Conservation (phyloP, 2,797 vertebrate genomes). For the Argentina silus region DNA sequence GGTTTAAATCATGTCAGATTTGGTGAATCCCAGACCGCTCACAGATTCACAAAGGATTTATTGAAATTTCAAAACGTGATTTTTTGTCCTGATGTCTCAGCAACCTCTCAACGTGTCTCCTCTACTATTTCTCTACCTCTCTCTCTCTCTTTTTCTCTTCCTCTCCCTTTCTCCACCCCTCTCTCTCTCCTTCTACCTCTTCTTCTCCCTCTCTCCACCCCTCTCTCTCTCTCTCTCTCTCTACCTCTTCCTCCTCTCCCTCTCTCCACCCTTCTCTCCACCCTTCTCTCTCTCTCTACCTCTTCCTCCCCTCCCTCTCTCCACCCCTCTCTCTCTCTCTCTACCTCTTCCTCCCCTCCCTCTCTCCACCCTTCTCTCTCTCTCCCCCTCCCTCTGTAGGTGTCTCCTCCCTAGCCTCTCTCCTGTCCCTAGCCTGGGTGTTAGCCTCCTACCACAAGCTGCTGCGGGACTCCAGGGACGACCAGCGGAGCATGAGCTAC, state of each 20-base stretch:
- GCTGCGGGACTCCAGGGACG: slow-evolving; percentile 95
- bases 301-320: background rate
- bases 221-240: too few species aligned
- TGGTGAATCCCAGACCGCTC: too few species aligned
- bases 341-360: background rate
- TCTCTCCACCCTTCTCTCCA: background rate
- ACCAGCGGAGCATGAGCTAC: slow-evolving; percentile 99
- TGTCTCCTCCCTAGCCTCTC: slow-evolving; percentile 95
- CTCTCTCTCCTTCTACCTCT: too few species aligned
- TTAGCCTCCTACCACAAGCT: slow-evolving; percentile 99
- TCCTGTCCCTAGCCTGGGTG: slow-evolving; percentile 98
- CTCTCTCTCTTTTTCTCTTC: too few species aligned
- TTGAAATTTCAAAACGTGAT: too few species aligned
- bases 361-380: slow-evolving; percentile 13
- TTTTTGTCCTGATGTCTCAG: too few species aligned
- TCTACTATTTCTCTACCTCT: too few species aligned
- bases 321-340: background rate
- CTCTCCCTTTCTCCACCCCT: background rate
- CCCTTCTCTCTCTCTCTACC: too few species aligned
- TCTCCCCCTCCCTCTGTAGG: slow-evolving; percentile 72
- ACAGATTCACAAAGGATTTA: too few species aligned
- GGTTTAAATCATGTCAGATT: too few species aligned
- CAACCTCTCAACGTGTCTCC: too few species aligned
- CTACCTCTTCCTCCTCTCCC: background rate
- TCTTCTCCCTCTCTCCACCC: too few species aligned